phyloP scores from a whole-genome alignment of 2,113 vertebrate species.

The Copsychus sechellarum region DNA sequence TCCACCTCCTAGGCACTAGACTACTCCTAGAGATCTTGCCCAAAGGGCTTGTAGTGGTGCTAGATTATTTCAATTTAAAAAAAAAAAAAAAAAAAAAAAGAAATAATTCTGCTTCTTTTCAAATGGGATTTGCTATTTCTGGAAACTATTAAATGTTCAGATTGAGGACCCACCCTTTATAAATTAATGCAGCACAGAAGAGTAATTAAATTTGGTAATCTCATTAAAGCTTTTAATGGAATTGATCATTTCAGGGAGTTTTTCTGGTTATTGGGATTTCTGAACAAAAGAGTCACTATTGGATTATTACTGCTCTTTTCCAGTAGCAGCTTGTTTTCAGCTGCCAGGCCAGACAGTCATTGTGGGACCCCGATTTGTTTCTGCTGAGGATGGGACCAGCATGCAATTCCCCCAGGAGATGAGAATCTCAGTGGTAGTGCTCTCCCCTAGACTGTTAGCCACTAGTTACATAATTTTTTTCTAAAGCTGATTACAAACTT shows the following conservation, averaged over 20 bases:
- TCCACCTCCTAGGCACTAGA: background rate
- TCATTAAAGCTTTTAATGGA: conserved; percentile 71
- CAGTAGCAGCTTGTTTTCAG: background rate
- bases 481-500: background rate
- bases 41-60: background rate
- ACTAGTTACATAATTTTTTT: background rate
- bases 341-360: background rate
- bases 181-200: conserved; percentile 61
- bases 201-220: conserved; percentile 71
- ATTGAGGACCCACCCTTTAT: conserved; percentile 54
- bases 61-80: background rate
- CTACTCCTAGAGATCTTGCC: background rate
- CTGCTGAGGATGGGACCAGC: background rate
- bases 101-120: background rate
- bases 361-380: background rate
- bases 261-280: conserved; percentile 38
- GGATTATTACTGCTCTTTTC: background rate
- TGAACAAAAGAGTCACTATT: conserved; percentile 32
- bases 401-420: background rate
- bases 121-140: conserved; percentile 38
- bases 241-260: conserved; percentile 67
- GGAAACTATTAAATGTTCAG: conserved; percentile 40
- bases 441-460: background rate
- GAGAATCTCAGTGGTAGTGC: background rate
- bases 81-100: background rate